A percentile compares a stretch with the other conserved stretches of the same genome.
phyloP scores from a whole-genome alignment of 2,797 vertebrate genomes.

The Xenopus petersii region DNA sequence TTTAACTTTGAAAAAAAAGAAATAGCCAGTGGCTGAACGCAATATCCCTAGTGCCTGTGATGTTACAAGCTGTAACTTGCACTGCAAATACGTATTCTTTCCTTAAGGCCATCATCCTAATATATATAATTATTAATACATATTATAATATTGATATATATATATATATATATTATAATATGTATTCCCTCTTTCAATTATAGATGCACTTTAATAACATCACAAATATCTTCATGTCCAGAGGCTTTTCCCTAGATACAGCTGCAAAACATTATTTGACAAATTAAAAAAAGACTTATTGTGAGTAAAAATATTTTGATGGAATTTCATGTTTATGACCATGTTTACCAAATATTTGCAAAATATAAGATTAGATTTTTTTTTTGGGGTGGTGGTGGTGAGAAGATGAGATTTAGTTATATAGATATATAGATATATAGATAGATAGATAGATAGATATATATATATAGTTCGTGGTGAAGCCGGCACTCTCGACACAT shows the following conservation, averaged over 20 bases:
- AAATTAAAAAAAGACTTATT: neutral
- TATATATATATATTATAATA: too few species aligned
- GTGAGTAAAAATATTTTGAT: neutral
- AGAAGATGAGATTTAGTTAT: too few species aligned
- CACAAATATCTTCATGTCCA: conserved; percentile 3
- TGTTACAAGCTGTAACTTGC: conserved; percentile 18
- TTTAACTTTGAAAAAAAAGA: conserved; percentile 20
- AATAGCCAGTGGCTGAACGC: conserved; percentile 26
- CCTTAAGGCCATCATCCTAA: conserved; percentile 20
- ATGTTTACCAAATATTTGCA: too few species aligned
- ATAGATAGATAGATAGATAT: too few species aligned
- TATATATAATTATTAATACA: too few species aligned
- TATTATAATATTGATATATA: too few species aligned
- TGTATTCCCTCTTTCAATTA: neutral
- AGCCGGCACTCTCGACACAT: too few species aligned
- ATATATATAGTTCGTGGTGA: too few species aligned
- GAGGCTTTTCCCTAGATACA: neutral
- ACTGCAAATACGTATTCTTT: conserved; percentile 29
- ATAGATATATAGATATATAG: too few species aligned
- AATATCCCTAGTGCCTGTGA: conserved; percentile 21
- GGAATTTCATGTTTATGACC: too few species aligned
- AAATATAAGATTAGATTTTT: too few species aligned
- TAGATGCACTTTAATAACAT: conserved; percentile 3
- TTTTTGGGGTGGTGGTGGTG: too few species aligned
- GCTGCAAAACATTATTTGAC: neutral